Evolutionary conservation across 2,888 invertebrate genomes (phyloP).

Genomic region (Pteria penguin): DNA sequence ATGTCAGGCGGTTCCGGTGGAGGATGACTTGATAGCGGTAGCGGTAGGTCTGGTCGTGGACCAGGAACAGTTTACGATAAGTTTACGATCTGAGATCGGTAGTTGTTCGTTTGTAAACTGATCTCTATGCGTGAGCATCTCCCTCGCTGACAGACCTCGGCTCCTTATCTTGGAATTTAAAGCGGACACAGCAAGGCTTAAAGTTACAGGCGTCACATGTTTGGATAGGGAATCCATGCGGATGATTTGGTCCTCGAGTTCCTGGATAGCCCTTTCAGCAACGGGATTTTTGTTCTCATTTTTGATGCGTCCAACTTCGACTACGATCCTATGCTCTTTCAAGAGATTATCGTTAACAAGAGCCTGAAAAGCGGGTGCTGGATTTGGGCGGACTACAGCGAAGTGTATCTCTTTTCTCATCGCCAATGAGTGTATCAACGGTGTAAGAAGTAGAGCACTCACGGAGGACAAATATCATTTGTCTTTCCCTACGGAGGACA

Average conservation of each 20-base stretch:
- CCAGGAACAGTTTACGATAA: too few relatives aligned
- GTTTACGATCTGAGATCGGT: too few relatives aligned
- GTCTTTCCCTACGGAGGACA: too few relatives aligned
- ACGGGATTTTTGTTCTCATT: too few relatives aligned
- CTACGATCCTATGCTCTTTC: slow-evolving; percentile 29
- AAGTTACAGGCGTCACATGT: slow-evolving; percentile 24
- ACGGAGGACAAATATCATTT: too few relatives aligned
- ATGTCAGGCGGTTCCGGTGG: too few relatives aligned
- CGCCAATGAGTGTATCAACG: slow-evolving; percentile 27
- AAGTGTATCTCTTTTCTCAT: slow-evolving; percentile 42
- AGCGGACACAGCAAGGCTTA: slow-evolving; percentile 38
- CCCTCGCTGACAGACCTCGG: slow-evolving; percentile 51
- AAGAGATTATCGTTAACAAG: slow-evolving; percentile 44
- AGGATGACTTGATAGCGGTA: too few relatives aligned
- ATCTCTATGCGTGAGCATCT: slow-evolving; percentile 53
- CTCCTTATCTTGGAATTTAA: slow-evolving; percentile 51
- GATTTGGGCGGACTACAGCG: slow-evolving; percentile 52
- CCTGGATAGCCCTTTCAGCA: slow-evolving; percentile 58
- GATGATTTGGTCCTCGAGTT: slow-evolving; percentile 56
- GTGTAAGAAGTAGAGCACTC: slow-evolving; percentile 49
- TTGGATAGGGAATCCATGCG: slow-evolving; percentile 43
- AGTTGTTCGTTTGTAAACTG: too few relatives aligned
- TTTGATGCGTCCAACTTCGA: slow-evolving; percentile 52
- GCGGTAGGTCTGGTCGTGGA: too few relatives aligned
- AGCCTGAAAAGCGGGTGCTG: slow-evolving; percentile 50